A percentile compares a stretch with the other conserved stretches of the same genome.
phyloP scores from a whole-genome alignment of 2,888 invertebrate genomes.

The Clostera curtula region DNA sequence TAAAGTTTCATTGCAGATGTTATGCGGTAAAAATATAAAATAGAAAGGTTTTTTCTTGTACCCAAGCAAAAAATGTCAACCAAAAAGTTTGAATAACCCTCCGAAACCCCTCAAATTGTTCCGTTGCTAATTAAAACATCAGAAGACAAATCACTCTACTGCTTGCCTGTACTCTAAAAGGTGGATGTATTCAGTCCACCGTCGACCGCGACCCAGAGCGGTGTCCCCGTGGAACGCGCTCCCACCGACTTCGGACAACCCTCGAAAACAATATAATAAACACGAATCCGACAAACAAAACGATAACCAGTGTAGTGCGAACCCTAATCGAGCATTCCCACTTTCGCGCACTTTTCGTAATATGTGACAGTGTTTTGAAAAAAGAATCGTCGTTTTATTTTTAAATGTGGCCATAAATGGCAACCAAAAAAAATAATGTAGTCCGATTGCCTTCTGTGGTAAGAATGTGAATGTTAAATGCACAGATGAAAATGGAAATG shows the following conservation, averaged over 20 bases:
- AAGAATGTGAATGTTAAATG: slow-evolving; percentile 47
- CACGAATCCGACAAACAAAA: slow-evolving; percentile 25
- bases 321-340: slow-evolving; percentile 20
- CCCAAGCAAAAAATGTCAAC: neutral
- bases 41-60: too few species aligned
- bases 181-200: slow-evolving; percentile 47
- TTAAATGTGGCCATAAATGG: slow-evolving; percentile 35
- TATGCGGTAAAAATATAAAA: too few species aligned
- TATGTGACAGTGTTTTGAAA: slow-evolving; percentile 27
- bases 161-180: slow-evolving; percentile 31
- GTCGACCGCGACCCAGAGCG: slow-evolving; percentile 38
- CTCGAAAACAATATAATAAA: slow-evolving; percentile 24
- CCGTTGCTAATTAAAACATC: slow-evolving; percentile 25
- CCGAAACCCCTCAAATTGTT: slow-evolving; percentile 11
- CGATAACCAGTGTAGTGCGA: slow-evolving; percentile 26
- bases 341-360: slow-evolving; percentile 11
- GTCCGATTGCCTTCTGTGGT: slow-evolving; percentile 70
- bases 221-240: slow-evolving; percentile 28
- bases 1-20: too few species aligned
- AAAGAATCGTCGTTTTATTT: slow-evolving; percentile 16
- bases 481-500: slow-evolving; percentile 41
- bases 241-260: slow-evolving; percentile 14
- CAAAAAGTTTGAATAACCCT: neutral
- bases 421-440: slow-evolving; percentile 66
- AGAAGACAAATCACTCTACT: slow-evolving; percentile 27